A percentile compares a stretch with the other conserved stretches of the same genome.
phyloP scores from a whole-genome alignment of 2,888 invertebrate species.

The Ichneumoninae sp. region DNA sequence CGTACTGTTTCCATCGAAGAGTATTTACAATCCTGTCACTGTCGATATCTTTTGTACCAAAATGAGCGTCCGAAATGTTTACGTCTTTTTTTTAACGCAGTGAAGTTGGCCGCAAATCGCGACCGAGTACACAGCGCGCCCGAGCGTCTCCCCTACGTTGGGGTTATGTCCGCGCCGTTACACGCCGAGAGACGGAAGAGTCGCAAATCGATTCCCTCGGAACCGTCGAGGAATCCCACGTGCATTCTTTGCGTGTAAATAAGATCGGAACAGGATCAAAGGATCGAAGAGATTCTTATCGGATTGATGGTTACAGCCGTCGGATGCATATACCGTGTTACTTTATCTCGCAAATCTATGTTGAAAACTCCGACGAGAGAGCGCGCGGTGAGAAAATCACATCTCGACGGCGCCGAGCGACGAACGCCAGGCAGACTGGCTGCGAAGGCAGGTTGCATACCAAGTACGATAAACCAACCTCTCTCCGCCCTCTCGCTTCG shows the following conservation, averaged over 20 bases:
- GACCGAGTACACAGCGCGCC: background rate
- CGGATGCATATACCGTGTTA: slow-evolving; percentile 44
- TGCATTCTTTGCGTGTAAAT: slow-evolving; percentile 74
- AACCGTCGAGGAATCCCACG: slow-evolving; percentile 72
- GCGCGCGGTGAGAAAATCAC: slow-evolving; percentile 48
- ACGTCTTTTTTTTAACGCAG: background rate
- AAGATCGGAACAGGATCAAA: slow-evolving; percentile 78
- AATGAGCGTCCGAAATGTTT: no score
- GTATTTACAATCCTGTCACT: no score
- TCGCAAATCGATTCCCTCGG: slow-evolving; percentile 65
- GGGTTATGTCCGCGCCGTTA: slow-evolving; percentile 8
- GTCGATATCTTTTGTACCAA: no score
- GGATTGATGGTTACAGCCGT: slow-evolving; percentile 72
- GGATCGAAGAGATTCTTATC: slow-evolving; percentile 76
- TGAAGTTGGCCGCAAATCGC: background rate
- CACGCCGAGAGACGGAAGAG: slow-evolving; percentile 50
- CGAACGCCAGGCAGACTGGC: slow-evolving; percentile 26
- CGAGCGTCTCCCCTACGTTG: background rate
- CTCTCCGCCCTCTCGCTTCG: slow-evolving; percentile 14
- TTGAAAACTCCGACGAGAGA: slow-evolving; percentile 25
- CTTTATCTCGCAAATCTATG: slow-evolving; percentile 36
- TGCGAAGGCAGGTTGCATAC: slow-evolving; percentile 32
- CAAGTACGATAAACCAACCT: slow-evolving; percentile 39
- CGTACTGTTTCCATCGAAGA: no score
- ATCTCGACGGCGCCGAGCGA: slow-evolving; percentile 38